phyloP scores from a whole-genome alignment of 2,888 invertebrate species.

The Thymelicus sylvestris region DNA sequence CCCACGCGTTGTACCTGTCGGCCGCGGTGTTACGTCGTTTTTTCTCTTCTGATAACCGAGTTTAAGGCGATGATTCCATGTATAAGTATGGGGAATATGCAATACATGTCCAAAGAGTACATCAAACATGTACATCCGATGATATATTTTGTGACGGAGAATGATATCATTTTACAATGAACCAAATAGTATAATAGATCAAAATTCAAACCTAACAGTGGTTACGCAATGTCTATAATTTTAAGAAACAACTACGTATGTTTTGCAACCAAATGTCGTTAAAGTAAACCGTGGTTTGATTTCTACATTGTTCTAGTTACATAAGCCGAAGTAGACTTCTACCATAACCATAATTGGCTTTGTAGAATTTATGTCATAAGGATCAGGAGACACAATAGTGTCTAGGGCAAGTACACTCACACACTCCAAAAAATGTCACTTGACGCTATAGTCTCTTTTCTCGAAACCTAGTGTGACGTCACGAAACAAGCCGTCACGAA shows the following conservation, averaged over 20 bases:
- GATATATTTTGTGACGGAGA: neutral
- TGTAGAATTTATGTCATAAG: no score
- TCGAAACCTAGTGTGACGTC: no score
- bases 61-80: no score
- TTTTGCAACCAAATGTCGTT: neutral
- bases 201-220: no score
- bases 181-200: neutral
- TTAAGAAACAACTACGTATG: neutral
- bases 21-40: no score
- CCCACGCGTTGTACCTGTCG: no score
- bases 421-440: no score
- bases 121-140: neutral
- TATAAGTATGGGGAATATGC: neutral
- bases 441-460: no score
- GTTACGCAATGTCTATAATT: neutral
- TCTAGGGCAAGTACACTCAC: no score
- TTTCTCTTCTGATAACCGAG: no score
- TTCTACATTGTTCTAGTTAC: constrained; percentile 2
- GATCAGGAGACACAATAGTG: no score
- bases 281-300: neutral
- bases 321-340: neutral
- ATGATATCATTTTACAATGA: constrained; percentile 3
- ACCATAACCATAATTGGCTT: neutral
- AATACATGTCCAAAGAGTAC: constrained; percentile 2
- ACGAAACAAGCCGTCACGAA: no score